Base-by-base conservation (phyloP, 2,797 vertebrate species). In the Zalophus californianus region DNA sequence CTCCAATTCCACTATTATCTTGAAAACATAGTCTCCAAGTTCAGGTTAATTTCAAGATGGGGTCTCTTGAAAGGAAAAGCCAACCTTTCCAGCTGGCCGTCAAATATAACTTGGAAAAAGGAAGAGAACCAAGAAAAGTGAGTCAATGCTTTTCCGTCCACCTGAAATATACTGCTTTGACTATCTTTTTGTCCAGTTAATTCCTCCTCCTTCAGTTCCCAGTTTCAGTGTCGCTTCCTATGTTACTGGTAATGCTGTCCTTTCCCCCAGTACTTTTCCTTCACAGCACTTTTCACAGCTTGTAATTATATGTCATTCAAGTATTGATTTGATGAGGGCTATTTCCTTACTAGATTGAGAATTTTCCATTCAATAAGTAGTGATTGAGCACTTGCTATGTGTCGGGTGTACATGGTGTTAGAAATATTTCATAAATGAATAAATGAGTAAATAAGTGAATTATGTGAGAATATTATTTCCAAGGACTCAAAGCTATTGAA, bases 401-500 rank as follows among this genome's bases (percentile, higher is more conserved):
- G 38, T 70, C 58, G 25, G 14, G 20, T 68, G 0, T 38, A 18
- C 18, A 64, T 89, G 27, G 12, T 56, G 38, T 90, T 73, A 92
- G 56, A 90, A 35, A 64, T 66, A 96, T n/a, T 73, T 83, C 38
- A 10, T 79, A 35, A 94, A 91, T 86, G 14, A 86, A 58, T 70
- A 56, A 79, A 73, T 80, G 44, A 66, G 23, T 25, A 32, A 32
- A 83, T 60, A 64, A 50, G 21, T 60, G 25, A 52, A 38, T 90
- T 38, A 85, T 50, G 21, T 58, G 41, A 97, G 4, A 56, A 82
- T 75, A 77, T 56, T 83, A 73, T 92, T 86, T 78, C 60, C 38
- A 73, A 56, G 27, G 4, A 78, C 27, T 11, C 29, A 35, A 15
- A 4, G 13, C 23, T 86, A 68, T 58, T 86, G 60, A 86, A 56